Evolutionary conservation across 92 coral and sea anemone genomes (phyloP).

Genomic region (Meandrina meandrites): DNA sequence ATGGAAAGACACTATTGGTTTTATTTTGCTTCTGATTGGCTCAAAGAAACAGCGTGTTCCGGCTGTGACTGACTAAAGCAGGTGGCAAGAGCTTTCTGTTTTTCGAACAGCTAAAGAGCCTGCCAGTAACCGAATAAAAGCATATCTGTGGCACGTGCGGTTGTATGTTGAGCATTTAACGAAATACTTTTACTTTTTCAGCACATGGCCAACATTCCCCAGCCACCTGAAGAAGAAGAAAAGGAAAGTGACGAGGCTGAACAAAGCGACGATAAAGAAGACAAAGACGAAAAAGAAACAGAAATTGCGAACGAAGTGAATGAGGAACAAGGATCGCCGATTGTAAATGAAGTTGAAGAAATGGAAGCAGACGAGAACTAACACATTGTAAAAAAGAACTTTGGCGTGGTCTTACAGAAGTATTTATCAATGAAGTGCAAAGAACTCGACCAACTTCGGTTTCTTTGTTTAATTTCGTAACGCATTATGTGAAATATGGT

Average conservation of each 20-base stretch:
- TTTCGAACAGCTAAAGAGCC: not conserved
- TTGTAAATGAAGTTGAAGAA: conserved; percentile 86
- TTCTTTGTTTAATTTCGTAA: too few species aligned
- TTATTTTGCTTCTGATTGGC: not conserved
- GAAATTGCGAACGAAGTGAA: conserved; percentile 26
- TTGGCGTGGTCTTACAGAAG: not conserved
- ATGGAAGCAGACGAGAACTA: conserved; percentile 35
- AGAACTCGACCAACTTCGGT: not conserved
- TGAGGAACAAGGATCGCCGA: conserved; percentile 77
- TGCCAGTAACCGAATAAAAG: too few species aligned
- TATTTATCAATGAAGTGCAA: not conserved
- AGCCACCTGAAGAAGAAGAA: conserved; percentile 80
- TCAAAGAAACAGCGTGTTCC: not conserved
- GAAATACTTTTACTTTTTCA: not conserved
- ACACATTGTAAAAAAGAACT: not conserved
- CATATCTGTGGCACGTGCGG: not conserved
- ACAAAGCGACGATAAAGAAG: conserved; percentile 43
- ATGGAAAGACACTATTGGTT: not conserved
- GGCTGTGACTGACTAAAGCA: not conserved
- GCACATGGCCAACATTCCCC: conserved; percentile 82
- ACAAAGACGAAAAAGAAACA: conserved; percentile 32
- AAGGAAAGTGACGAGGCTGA: conserved; percentile 49
- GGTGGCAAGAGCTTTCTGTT: not conserved
- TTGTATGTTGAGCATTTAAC: not conserved
- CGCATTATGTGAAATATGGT: too few species aligned